Conservation (phyloP, 2,797 vertebrate genomes). For the Phrynocephalus vlangalii region DNA sequence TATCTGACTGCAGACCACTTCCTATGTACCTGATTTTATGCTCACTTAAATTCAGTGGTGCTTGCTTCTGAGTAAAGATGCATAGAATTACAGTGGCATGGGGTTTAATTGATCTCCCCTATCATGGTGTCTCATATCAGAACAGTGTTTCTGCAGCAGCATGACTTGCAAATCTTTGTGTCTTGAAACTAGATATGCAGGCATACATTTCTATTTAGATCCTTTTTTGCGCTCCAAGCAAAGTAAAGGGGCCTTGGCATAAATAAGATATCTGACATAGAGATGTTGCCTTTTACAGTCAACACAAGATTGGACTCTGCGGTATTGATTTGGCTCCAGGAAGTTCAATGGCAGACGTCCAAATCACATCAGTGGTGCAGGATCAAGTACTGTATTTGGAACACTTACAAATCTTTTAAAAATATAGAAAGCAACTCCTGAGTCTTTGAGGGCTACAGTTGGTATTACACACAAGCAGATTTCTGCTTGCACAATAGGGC, state of each 20-base stretch:
- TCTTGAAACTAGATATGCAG: background rate
- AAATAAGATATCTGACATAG: slow-evolving; percentile 10
- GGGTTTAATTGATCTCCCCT: no score
- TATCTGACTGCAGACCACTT: no score
- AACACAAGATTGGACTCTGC: slow-evolving; percentile 13
- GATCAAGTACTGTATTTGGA: background rate
- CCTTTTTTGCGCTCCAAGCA: background rate
- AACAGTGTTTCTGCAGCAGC: background rate
- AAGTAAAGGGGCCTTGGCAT: background rate
- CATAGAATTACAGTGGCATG: no score
- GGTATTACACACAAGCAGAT: no score
- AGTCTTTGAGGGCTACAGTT: background rate
- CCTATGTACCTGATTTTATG: no score
- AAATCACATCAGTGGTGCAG: background rate
- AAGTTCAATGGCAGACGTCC: background rate
- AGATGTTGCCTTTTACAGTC: slow-evolving; percentile 14
- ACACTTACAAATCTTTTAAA: slow-evolving; percentile 14
- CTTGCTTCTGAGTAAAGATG: no score
- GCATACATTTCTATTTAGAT: background rate
- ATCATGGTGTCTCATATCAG: no score
- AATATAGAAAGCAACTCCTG: background rate
- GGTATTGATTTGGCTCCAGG: slow-evolving; percentile 28
- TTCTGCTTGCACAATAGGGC: background rate
- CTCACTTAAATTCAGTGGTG: no score
- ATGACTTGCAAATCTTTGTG: background rate